Evolutionary conservation across 2,797 vertebrate species (phyloP), one percentile per base, ranked within the genome.

Genomic region (Halcyon smyrnensis): DNA sequence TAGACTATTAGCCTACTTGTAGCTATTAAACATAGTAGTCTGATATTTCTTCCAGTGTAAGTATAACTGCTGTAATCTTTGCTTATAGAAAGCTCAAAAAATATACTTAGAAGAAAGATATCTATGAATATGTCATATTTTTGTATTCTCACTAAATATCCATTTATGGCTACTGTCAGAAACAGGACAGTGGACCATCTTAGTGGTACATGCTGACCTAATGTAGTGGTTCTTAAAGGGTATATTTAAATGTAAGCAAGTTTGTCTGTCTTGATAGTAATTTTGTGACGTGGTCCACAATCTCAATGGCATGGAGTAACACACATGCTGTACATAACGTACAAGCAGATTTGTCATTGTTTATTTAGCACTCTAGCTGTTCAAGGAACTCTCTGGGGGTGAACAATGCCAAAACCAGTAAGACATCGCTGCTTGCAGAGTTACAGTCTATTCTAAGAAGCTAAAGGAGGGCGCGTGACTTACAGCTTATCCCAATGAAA

Each of bases 281-380:
- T 70, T 93, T 79, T 96, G 91, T 94, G 91, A 94, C 7, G 21
- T 71, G 85, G 83, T 93, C 63, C 93, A 91, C 85, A 93, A 92
- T 76, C 67, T 85, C 87, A 93, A 21, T 96, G 94, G 84, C 83
- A 90, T 30, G 69, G 64, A 76, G 80, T 54, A 84, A 84, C 77
- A 84, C 91, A 91, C 84, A 90, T 77, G 87, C 83, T 94, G 96
- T 73, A 97, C 96, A 95, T 95, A 90, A 89, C 82, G 95, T 97
- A 89, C 95, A 89, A 94, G 88, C 70, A n/a, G 93, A 93, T 96
- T 96, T 95, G 94, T 94, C 95, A 87, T 95, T 97, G 96, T 96
- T 97, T 97, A 93, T 94, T 95, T 96, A 96, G 91, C 96, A 94
- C 91, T 94, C 36, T 90, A 74, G 91, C 91, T 90, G 87, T 93